A percentile compares a stretch with the other conserved stretches of the same genome.
These are phyloP conservation scores for Nemotelus pantherinus DNA, from an alignment of 2,888 invertebrate species.

Conservation along the genomic window DNA sequence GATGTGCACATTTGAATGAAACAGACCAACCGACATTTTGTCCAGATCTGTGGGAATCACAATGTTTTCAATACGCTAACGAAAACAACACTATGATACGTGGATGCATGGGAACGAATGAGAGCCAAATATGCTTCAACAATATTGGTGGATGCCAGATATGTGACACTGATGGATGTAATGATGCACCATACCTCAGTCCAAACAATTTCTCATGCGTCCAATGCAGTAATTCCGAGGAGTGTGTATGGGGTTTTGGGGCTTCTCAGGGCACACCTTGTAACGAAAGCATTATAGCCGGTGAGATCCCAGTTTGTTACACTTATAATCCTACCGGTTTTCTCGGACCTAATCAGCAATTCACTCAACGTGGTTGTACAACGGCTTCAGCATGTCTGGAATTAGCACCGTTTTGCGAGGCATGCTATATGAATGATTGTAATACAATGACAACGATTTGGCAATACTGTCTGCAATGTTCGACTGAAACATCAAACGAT, in stretches of 20 bases:
- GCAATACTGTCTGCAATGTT: conserved; percentile 41
- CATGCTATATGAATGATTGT: conserved; percentile 29
- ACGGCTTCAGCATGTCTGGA: background rate
- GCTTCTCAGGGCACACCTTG: background rate
- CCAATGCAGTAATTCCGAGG: conserved; percentile 12
- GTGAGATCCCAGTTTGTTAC: conserved; percentile 27
- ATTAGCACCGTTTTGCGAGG: conserved; percentile 2
- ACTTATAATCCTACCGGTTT: background rate
- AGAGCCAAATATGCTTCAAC: conserved; percentile 54
- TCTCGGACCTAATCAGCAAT: too few species aligned
- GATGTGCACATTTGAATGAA: background rate
- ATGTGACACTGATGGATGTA: conserved; percentile 53
- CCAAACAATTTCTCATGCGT: conserved; percentile 27
- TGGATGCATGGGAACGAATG: conserved; percentile 55
- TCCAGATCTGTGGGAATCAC: background rate
- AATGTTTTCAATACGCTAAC: conserved; percentile 12
- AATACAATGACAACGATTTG: conserved; percentile 15
- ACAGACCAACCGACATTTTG: background rate
- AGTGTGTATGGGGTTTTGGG: conserved; percentile 21
- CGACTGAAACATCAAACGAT: background rate
- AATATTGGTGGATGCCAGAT: conserved; percentile 50
- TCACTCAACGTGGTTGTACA: too few species aligned
- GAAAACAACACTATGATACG: conserved; percentile 53
- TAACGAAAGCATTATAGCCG: background rate
- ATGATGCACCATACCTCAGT: conserved; percentile 48